Base-by-base conservation (phyloP, 2,113 vertebrate genomes). In the Poeciliopsis retropinna region DNA sequence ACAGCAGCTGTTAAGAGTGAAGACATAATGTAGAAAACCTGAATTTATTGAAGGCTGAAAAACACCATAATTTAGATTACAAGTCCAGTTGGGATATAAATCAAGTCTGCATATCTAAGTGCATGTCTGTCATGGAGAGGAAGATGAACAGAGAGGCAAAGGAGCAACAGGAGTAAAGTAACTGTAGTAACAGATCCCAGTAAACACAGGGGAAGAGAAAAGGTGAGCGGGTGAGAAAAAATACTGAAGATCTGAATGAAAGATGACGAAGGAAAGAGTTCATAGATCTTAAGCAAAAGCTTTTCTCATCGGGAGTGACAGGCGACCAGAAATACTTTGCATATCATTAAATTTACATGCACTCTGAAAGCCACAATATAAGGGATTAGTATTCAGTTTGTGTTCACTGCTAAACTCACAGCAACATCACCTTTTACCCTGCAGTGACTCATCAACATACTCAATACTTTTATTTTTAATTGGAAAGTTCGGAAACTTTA, bases 391-490 rank as follows among this genome's bases (percentile, higher is more conserved):
- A 72, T 85, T 84, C 80, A 67, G 64, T 30, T 14, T 7, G 25
- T 72, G 70, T 15, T 62, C 70, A 57, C 15, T 44, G 34, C 41
- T n/a, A 79, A 77, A 64, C 54, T 70, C 74, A 64, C 54, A 44
- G 61, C 66, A 65, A 70, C 28, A 6, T 72, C 64, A 31, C 75
- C 66, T 47, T 47, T 47, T 47, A 19, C 5, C n/a, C 62, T 51
- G 72, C 84, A 64, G 70, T 8, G 25, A 61, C 61, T 73, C 22
- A 75, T 87, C 72, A 76, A 27, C 85, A 83, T 82, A 87, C 89
- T 91, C 86, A 86, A 75, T 85, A n/a, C 37, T 62, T 82, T 82
- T 84, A 82, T 54, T 67, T 84, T 83, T n/a, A 66, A 84, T 81
- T 83, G 22, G 69, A 68, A 31, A 83, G 54, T 74, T 73, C 61